These are phyloP conservation scores for Morus bassanus DNA, from an alignment of 2,797 vertebrate genomes.

Conservation along the genomic window DNA sequence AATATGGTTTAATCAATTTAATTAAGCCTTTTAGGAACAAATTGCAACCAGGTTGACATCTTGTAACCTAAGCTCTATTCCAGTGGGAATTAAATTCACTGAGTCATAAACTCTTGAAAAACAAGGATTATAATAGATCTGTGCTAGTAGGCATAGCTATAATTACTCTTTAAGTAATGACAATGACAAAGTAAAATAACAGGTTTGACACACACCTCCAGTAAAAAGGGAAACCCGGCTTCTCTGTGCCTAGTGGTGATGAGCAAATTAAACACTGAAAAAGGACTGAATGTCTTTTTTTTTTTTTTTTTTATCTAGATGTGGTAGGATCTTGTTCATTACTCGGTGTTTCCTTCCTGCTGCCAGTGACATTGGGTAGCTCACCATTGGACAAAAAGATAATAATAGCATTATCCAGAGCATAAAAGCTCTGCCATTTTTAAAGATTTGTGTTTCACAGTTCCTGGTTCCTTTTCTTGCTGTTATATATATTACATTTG, in stretches of 20 bases:
- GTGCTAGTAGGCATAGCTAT: constrained; percentile 18
- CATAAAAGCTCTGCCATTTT: background rate
- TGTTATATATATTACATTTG: background rate
- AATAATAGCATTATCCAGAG: background rate
- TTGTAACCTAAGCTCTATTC: constrained; percentile 20
- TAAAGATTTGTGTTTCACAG: background rate
- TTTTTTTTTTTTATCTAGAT: background rate
- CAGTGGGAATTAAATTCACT: constrained; percentile 31
- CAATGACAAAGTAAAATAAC: constrained; percentile 52
- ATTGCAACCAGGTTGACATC: background rate
- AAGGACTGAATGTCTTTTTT: background rate
- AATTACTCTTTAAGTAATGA: constrained; percentile 61
- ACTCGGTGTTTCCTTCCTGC: background rate
- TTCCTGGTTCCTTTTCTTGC: background rate
- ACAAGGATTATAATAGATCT: constrained; percentile 22
- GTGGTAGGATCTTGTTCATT: background rate
- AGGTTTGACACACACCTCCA: background rate
- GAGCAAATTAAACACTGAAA: background rate
- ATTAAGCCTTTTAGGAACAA: constrained; percentile 16
- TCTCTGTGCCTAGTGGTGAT: background rate
- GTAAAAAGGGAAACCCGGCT: background rate
- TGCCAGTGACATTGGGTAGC: background rate
- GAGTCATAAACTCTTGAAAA: constrained; percentile 52
- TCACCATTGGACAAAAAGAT: background rate
- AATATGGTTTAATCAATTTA: background rate